Conservation (phyloP, 2,797 vertebrate genomes). For the Kryptopterus vitreolus region DNA sequence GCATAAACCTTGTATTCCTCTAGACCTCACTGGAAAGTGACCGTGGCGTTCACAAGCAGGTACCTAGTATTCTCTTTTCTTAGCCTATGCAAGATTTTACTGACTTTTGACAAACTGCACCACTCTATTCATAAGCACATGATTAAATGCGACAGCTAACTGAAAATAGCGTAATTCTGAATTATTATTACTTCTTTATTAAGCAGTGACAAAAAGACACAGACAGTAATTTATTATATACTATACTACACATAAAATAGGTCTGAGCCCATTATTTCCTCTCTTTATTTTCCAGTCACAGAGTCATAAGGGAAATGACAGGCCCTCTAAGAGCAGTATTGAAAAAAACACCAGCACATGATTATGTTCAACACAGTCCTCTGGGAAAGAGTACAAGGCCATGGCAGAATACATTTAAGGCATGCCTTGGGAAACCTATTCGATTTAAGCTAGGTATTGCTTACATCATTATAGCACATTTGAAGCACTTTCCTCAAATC, state of each 20-base stretch:
- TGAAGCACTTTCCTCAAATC: neutral
- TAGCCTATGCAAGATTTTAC: neutral
- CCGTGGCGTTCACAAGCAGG: neutral
- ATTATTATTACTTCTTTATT: constrained; percentile 5
- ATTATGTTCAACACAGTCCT: neutral
- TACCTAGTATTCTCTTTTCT: neutral
- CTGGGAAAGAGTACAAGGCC: neutral
- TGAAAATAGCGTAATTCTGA: neutral
- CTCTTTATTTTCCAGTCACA: neutral
- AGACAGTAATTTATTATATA: neutral
- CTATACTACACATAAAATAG: neutral
- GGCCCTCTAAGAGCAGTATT: neutral
- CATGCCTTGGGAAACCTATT: neutral
- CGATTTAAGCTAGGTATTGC: neutral
- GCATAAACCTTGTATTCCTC: no score
- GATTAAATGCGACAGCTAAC: neutral
- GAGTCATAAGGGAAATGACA: neutral
- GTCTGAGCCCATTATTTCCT: neutral
- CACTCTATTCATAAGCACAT: neutral
- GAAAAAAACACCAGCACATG: neutral
- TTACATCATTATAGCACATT: neutral
- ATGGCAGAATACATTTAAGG: neutral
- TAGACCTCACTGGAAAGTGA: neutral
- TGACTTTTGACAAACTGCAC: neutral
- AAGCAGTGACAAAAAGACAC: neutral